Percentiles rank a stretch among this genome's conserved stretches.
Evolutionary conservation across 2,888 invertebrate species (phyloP).

Genomic region (Macrosiphum euphorbiae): DNA sequence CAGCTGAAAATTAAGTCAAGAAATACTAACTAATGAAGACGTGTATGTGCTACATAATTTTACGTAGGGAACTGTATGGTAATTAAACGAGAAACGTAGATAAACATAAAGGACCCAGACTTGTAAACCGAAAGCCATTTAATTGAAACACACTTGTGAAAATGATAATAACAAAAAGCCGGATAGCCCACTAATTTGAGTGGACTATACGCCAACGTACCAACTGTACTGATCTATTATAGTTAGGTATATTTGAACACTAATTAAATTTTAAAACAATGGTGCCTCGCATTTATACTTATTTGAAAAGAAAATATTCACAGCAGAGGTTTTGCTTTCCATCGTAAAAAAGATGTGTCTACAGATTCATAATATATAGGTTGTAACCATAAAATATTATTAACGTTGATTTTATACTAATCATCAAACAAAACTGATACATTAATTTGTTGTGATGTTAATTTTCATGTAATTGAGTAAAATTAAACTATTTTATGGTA

Average conservation of each 20-base stretch:
- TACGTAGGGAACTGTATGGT: neutral
- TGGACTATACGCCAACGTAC: neutral
- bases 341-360: neutral
- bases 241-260: neutral
- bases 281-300: neutral
- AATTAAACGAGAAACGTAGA: neutral
- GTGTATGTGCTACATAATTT: neutral
- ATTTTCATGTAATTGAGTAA: neutral
- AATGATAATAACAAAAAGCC: neutral
- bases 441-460: neutral
- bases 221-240: neutral
- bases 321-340: neutral
- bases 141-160: conserved; percentile 13
- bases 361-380: neutral
- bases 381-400: neutral
- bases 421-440: neutral
- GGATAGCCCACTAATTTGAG: neutral
- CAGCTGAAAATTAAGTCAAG: neutral
- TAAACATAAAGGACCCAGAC: neutral
- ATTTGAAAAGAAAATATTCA: neutral
- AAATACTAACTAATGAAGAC: conserved; percentile 8
- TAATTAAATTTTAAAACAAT: neutral
- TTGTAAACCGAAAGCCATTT: neutral
- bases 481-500: neutral
- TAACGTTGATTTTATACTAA: neutral